A percentile compares a stretch with the other conserved stretches of the same genome.
Conservation (phyloP, 2,888 invertebrate species). For the Luperina nickerlii region DNA sequence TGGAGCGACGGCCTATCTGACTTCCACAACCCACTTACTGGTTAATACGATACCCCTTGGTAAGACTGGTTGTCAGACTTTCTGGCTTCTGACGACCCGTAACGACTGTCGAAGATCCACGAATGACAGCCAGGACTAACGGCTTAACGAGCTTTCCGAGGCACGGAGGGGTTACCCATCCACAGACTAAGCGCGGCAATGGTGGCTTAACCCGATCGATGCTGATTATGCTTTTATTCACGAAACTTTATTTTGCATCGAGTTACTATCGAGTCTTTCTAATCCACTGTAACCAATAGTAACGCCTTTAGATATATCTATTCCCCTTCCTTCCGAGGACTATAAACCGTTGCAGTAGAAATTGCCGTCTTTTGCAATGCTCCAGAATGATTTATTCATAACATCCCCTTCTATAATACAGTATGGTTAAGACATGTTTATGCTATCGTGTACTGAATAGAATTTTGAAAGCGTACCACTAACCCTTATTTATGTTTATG, state of each 20-base stretch:
- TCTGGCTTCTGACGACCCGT: too few relatives aligned
- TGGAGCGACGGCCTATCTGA: too few relatives aligned
- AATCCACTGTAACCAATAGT: constrained; percentile 49
- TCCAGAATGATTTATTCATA: constrained; percentile 79
- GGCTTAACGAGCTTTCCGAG: too few relatives aligned
- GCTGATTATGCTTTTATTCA: neutral
- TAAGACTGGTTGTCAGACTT: too few relatives aligned
- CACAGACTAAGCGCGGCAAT: too few relatives aligned
- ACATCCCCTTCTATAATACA: constrained; percentile 69
- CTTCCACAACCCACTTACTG: too few relatives aligned
- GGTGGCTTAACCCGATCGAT: too few relatives aligned
- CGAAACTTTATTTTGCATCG: neutral
- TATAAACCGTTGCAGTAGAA: constrained; percentile 75
- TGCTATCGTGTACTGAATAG: constrained; percentile 60
- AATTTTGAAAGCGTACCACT: constrained; percentile 64
- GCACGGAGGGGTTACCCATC: too few relatives aligned
- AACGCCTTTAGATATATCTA: constrained; percentile 63
- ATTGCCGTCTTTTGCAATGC: constrained; percentile 78
- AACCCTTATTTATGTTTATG: constrained; percentile 64
- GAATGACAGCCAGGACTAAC: too few relatives aligned
- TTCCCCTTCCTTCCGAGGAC: constrained; percentile 71
- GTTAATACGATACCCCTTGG: too few relatives aligned
- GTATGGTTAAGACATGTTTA: constrained; percentile 68
- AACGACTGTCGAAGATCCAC: too few relatives aligned
- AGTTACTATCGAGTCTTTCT: constrained; percentile 27